phyloP scores from a whole-genome alignment of 1,140 invertebrate genomes.

The Drosophila watanabei region DNA sequence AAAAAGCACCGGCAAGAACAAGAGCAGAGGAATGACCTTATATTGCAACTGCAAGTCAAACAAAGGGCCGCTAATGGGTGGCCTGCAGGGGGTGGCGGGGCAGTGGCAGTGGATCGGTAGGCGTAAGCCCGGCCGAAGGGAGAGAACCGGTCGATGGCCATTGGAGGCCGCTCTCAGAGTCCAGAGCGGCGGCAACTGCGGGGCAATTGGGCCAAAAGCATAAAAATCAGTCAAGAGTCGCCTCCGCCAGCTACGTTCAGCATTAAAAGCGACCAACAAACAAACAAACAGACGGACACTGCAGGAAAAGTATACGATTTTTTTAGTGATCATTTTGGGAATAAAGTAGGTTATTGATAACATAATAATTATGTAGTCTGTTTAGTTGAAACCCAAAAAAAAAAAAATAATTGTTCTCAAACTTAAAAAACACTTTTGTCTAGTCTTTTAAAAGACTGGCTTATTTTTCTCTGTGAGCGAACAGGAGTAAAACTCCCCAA shows the following conservation, averaged over 20 bases:
- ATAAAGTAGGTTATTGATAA: not conserved
- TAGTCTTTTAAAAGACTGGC: not conserved
- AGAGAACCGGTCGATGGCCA: slow-evolving; percentile 64
- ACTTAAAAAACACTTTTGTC: not conserved
- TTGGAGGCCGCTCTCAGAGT: slow-evolving; percentile 20
- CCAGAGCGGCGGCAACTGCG: slow-evolving; percentile 62
- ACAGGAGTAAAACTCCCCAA: slow-evolving; percentile 46
- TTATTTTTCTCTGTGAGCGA: slow-evolving; percentile 18
- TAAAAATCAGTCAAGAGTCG: slow-evolving; percentile 84
- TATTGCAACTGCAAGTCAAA: slow-evolving; percentile 83
- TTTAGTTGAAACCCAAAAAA: not conserved
- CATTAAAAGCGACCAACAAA: slow-evolving; percentile 84
- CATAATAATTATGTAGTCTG: not conserved
- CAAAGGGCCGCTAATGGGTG: slow-evolving; percentile 78
- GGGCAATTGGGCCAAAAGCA: slow-evolving; percentile 84
- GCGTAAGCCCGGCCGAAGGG: slow-evolving; percentile 48
- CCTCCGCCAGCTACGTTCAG: slow-evolving; percentile 52
- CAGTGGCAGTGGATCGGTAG: not conserved
- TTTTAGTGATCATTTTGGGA: not conserved
- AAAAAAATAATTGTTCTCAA: no score
- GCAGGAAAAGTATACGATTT: no score
- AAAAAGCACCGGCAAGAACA: slow-evolving; percentile 47
- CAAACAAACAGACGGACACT: slow-evolving; percentile 59
- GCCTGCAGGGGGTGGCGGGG: slow-evolving; percentile 24
- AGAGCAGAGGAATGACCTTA: slow-evolving; percentile 83